Percentiles rank a stretch among this genome's conserved stretches.
These are phyloP conservation scores for Moxostoma hubbsi DNA, from an alignment of 2,797 vertebrate species.

Conservation along the genomic window DNA sequence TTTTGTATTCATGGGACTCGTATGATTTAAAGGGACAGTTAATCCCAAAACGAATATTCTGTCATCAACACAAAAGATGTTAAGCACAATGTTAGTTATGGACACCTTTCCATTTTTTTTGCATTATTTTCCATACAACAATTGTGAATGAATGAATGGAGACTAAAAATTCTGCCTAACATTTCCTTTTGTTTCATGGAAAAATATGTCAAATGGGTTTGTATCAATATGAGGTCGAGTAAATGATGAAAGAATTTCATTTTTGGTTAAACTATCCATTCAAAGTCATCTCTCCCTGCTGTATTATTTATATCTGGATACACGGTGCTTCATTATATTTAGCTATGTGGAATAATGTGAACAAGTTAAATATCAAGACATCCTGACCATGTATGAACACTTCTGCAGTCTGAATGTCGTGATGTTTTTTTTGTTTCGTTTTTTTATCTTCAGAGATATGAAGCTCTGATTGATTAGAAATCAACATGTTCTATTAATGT, in stretches of 20 bases:
- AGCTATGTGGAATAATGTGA: not conserved
- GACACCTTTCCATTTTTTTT: too few species aligned
- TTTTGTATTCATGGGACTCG: constrained; percentile 21
- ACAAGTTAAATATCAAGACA: not conserved
- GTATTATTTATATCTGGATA: not conserved
- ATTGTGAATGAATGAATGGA: too few species aligned
- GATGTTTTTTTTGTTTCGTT: not conserved
- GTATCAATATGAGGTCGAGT: too few species aligned
- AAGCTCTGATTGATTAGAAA: not conserved
- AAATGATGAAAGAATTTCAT: too few species aligned
- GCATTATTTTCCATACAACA: too few species aligned
- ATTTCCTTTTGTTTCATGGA: too few species aligned
- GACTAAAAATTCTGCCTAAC: too few species aligned
- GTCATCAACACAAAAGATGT: too few species aligned
- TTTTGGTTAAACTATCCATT: too few species aligned
- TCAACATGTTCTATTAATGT: constrained; percentile 32
- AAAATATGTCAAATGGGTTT: too few species aligned
- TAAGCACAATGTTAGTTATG: too few species aligned
- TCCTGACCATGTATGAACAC: not conserved
- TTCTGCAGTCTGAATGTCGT: not conserved
- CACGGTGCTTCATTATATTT: not conserved
- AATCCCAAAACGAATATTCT: too few species aligned
- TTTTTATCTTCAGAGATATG: constrained; percentile 45
- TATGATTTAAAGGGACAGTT: not conserved
- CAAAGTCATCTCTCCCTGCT: not conserved